These are phyloP conservation scores for Martes flavigula DNA, from an alignment of 2,797 vertebrate species.

Conservation along the genomic window DNA sequence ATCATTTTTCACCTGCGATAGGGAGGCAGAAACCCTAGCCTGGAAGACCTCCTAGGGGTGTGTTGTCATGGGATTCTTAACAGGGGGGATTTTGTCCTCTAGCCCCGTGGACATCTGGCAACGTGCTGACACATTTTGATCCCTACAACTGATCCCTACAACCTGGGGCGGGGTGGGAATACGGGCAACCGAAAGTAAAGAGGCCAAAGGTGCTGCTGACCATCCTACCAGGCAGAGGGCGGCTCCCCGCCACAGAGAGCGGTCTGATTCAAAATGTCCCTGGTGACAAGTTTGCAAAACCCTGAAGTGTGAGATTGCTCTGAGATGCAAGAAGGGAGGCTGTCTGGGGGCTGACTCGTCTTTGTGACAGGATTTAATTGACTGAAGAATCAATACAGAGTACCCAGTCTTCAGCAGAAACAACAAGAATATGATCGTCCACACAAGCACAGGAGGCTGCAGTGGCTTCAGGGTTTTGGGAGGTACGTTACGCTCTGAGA, in stretches of 20 bases:
- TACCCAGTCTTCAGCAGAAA: background rate
- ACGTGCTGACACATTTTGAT: background rate
- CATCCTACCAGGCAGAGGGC: background rate
- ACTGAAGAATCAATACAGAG: background rate
- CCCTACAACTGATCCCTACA: background rate
- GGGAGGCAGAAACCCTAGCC: background rate
- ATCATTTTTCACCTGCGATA: background rate
- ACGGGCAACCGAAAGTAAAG: background rate
- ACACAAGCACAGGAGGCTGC: background rate
- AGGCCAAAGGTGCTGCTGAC: background rate
- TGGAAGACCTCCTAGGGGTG: background rate
- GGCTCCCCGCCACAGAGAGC: background rate
- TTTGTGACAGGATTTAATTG: background rate
- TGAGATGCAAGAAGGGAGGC: background rate
- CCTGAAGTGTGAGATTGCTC: background rate
- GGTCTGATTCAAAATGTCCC: background rate
- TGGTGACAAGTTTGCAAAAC: background rate
- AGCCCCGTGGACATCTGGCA: background rate
- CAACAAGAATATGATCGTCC: background rate
- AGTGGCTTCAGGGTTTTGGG: background rate
- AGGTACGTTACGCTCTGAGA: accelerated
- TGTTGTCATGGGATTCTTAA: background rate
- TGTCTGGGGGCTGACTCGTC: background rate
- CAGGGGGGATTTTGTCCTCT: background rate
- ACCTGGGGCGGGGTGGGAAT: too few species aligned